Conservation (phyloP, 1,140 invertebrate species). For the Brevipalpus yothersi region DNA sequence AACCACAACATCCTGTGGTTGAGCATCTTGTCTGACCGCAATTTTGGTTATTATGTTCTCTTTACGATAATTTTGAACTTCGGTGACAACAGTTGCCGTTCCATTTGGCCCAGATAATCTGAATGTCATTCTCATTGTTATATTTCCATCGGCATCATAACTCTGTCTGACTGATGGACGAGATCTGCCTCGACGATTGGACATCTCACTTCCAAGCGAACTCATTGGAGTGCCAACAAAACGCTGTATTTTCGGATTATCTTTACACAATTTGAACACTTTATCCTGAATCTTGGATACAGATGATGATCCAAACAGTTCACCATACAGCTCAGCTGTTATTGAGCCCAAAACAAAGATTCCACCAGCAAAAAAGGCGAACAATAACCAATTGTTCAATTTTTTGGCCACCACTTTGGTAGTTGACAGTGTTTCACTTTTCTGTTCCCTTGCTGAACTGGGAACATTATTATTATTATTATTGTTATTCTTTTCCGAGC, state of each 20-base stretch:
- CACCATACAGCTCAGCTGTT: neutral
- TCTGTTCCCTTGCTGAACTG: too few relatives aligned
- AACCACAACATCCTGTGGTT: too few relatives aligned
- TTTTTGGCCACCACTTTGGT: too few relatives aligned
- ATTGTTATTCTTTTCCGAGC: too few relatives aligned
- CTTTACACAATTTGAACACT: neutral
- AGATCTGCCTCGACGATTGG: neutral
- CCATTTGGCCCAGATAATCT: neutral
- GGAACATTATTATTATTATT: too few relatives aligned
- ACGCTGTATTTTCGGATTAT: neutral
- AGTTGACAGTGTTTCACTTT: too few relatives aligned
- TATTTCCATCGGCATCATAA: neutral
- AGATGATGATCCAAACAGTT: neutral
- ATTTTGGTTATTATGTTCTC: neutral
- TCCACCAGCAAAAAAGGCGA: neutral
- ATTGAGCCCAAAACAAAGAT: neutral
- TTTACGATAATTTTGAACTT: neutral
- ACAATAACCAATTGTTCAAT: too few relatives aligned
- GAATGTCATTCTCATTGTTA: neutral
- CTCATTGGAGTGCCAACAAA: neutral
- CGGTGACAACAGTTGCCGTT: neutral
- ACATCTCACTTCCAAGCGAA: neutral
- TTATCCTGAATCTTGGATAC: neutral
- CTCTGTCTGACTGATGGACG: neutral
- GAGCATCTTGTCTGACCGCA: neutral